Evolutionary conservation across 2,113 vertebrate genomes (phyloP).

Genomic region (Aramus guarauna): DNA sequence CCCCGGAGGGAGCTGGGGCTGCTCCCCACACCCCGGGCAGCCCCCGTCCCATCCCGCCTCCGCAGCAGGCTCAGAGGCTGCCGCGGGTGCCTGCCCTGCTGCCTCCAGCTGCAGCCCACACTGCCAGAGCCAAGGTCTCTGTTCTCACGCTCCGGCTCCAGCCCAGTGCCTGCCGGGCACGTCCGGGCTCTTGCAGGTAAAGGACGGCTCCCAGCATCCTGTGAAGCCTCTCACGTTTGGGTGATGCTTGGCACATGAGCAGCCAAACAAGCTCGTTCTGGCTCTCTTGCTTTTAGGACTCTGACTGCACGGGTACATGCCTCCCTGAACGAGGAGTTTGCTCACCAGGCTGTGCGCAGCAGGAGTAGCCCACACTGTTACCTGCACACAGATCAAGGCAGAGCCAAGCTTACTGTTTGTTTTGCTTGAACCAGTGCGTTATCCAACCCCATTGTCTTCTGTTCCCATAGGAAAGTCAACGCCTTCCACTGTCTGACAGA

Average conservation of each 20-base stretch:
- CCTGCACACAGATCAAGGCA: background rate
- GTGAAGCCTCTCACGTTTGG: background rate
- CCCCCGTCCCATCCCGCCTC: background rate
- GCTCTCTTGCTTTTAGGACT: background rate
- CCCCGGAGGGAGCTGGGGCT: background rate
- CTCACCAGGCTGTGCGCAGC: background rate
- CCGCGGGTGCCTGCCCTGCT: accelerated
- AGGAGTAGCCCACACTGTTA: background rate
- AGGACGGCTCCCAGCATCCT: background rate
- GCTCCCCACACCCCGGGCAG: background rate
- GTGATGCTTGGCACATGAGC: background rate
- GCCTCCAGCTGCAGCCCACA: background rate
- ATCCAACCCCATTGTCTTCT: background rate
- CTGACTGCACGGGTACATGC: accelerated
- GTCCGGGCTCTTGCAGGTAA: background rate
- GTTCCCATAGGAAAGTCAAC: background rate
- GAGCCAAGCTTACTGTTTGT: background rate
- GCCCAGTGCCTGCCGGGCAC: background rate
- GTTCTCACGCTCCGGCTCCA: background rate
- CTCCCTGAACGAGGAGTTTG: background rate
- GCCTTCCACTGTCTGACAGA: background rate
- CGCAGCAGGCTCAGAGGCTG: background rate
- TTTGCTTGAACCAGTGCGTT: background rate
- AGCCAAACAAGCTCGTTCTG: background rate
- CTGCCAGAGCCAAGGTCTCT: background rate